A percentile compares a stretch with the other conserved stretches of the same genome.
Evolutionary conservation across 1,140 invertebrate genomes (phyloP).

Genomic region (Cherax quadricarinatus): DNA sequence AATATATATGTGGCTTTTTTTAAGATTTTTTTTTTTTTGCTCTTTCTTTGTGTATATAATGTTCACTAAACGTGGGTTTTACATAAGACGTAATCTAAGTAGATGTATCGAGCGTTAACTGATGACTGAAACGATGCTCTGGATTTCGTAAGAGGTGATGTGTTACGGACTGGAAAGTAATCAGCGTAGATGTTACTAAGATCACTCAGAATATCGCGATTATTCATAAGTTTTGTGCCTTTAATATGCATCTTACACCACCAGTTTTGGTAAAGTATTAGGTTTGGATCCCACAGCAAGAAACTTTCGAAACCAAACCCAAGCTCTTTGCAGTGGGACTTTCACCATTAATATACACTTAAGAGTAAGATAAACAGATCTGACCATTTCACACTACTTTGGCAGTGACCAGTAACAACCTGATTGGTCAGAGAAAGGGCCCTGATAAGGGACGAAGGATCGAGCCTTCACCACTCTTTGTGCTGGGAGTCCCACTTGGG

Average conservation of each 20-base stretch:
- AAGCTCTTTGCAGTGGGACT: not conserved
- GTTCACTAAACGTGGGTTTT: not conserved
- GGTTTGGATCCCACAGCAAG: not conserved
- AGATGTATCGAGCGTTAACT: not conserved
- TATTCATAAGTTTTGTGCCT: constrained; percentile 14
- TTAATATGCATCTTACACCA: not conserved
- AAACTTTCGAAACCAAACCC: not conserved
- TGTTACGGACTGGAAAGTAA: not conserved
- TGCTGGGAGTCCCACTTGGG: too few relatives aligned
- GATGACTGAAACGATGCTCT: not conserved
- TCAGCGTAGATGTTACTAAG: not conserved
- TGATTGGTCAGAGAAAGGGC: too few relatives aligned
- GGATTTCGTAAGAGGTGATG: not conserved
- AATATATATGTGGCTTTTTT: not conserved
- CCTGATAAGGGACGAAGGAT: too few relatives aligned
- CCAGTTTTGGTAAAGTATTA: not conserved
- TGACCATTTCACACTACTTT: too few relatives aligned
- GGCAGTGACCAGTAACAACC: too few relatives aligned
- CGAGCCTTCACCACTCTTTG: too few relatives aligned
- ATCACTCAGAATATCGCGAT: not conserved
- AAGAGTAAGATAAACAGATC: too few relatives aligned
- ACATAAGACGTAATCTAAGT: not conserved
- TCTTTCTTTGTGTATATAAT: not conserved
- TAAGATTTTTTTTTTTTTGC: not conserved
- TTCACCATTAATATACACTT: too few relatives aligned